Base-by-base conservation (phyloP, 2,797 vertebrate species). In the Cottoperca gobio region DNA sequence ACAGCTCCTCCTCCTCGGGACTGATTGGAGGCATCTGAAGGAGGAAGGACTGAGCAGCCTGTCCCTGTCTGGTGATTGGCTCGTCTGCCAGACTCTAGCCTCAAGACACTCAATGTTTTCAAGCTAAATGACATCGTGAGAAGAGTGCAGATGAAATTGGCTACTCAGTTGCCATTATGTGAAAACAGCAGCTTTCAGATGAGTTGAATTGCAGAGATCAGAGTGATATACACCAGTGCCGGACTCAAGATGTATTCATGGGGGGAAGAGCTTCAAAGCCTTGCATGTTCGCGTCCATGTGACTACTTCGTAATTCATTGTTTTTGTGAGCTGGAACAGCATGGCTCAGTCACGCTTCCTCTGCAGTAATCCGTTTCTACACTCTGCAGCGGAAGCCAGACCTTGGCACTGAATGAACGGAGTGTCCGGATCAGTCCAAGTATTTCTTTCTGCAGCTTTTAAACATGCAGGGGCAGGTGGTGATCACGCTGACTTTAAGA, bases 21-120 rank as follows among this genome's bases (percentile, higher is more conserved):
- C 45, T 79, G 90, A 91, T 91, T 92, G 91, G 88, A 81, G 57
- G 63, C 64, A 52, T 66, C 65, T 42, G 62, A 17, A 72, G 79
- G 48, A 76, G 89, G 88, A 39, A 53, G 72, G 78, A 63, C 72
- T 45, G 9, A 28, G 21, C 33, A 31, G 37, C 8, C 53, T 6
- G 16, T n/a, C 39, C 70, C 64, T 70, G 59, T 57, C 19, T 48
- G 62, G 1, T 67, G 86, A 92, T 90, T 90, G 89, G 89, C 73
- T 87, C 8, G 10, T 28, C 13, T 52, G 6, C n/a, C 58, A 10
- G 31, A 37, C 39, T 71, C 39, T 6, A 62, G 46, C 26, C 33
- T 70, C 31, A 45, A 52, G 49, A 48, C 23, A 23, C 43, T 49
- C 46, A 12, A 26, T 69, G 28, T 6, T 49, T 1, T 49, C 26